Conservation (phyloP, 1,140 invertebrate species). For the Campoletis sonorensis region DNA sequence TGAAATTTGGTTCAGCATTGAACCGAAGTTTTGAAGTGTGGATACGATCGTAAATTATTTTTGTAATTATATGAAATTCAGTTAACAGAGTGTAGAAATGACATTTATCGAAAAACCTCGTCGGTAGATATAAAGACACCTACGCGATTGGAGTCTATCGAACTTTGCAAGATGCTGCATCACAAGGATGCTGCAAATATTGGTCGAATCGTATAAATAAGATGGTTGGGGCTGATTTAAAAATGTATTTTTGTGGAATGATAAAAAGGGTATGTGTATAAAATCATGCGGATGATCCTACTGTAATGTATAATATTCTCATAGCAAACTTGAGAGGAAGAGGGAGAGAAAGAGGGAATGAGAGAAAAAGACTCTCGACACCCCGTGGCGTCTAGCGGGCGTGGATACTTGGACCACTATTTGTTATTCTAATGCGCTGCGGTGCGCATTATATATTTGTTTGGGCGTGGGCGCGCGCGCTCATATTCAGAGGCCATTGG, state of each 20-base stretch:
- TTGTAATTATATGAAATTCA: no score
- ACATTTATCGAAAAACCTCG: no score
- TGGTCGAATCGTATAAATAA: background rate
- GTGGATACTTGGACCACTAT: constrained; percentile 56
- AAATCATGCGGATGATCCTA: background rate
- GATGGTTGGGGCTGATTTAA: background rate
- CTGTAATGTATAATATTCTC: constrained; percentile 11
- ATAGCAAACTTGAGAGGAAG: background rate
- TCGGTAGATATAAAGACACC: no score
- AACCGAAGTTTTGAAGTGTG: no score
- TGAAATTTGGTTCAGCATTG: no score
- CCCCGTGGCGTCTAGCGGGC: constrained; percentile 49
- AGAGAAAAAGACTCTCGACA: constrained; percentile 12
- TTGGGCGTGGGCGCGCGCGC: constrained; percentile 54
- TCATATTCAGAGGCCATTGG: constrained; percentile 14
- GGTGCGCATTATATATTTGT: constrained; percentile 53
- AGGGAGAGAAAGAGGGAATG: background rate
- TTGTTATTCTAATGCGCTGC: constrained; percentile 63
- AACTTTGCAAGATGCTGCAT: no score
- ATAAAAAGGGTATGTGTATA: background rate
- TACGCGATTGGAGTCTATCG: no score
- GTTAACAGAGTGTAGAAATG: no score
- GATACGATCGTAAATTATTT: no score
- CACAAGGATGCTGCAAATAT: no score
- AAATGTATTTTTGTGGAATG: background rate